phyloP scores from a whole-genome alignment of 2,113 vertebrate genomes.

The Microcebus murinus region DNA sequence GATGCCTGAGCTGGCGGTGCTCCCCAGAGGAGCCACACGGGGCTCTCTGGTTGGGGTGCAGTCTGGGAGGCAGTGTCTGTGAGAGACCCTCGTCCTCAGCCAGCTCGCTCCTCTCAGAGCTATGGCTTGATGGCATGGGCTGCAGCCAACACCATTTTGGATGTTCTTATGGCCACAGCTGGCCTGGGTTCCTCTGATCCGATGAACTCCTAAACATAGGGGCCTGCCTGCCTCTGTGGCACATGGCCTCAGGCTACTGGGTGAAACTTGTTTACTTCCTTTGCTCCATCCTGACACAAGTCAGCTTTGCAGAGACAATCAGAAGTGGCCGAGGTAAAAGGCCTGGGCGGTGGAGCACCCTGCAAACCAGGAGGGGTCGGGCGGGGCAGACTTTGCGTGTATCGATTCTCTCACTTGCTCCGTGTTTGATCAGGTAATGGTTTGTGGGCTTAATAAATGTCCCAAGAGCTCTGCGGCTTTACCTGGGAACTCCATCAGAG shows the following conservation, averaged over 20 bases:
- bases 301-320: not conserved
- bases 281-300: not conserved
- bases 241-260: not conserved
- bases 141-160: not conserved
- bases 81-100: not conserved
- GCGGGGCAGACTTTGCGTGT: not conserved
- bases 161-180: not conserved
- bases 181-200: not conserved
- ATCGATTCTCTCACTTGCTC: not conserved
- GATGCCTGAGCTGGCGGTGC: not conserved
- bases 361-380: not conserved
- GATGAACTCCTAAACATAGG: not conserved
- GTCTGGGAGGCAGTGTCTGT: not conserved
- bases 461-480: not conserved
- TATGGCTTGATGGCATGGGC: not conserved
- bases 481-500: not conserved
- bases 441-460: conserved; percentile 21
- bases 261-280: not conserved
- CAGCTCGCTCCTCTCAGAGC: not conserved
- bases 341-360: not conserved
- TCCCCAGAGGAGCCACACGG: not conserved
- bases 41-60: not conserved
- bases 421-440: conserved; percentile 3
- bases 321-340: not conserved
- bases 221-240: not conserved